phyloP scores from a whole-genome alignment of 2,113 vertebrate species.

The human region GRCh38 chr15:78637001-78637500 shows the following conservation, averaged over 20 bases:
- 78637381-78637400: not conserved
- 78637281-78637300: not conserved
- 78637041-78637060: not conserved
- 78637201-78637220: not conserved
- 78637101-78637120: not conserved
- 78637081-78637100: not conserved
- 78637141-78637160: not conserved
- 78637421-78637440: not conserved
- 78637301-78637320: not conserved
- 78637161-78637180: not conserved
- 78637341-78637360: not conserved
- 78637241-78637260: not conserved
- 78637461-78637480: too few species aligned
- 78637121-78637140: not conserved
- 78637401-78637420: not conserved
- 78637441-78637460: not conserved
- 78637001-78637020: too few species aligned
- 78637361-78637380: not conserved
- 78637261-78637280: not conserved
- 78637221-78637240: not conserved
- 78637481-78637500: not conserved
- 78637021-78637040: not conserved
- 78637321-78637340: not conserved
- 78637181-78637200: not conserved
- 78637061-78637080: not conserved